Evolutionary conservation across 2,888 invertebrate genomes (phyloP).

Genomic region (Chydorus sphaericus): DNA sequence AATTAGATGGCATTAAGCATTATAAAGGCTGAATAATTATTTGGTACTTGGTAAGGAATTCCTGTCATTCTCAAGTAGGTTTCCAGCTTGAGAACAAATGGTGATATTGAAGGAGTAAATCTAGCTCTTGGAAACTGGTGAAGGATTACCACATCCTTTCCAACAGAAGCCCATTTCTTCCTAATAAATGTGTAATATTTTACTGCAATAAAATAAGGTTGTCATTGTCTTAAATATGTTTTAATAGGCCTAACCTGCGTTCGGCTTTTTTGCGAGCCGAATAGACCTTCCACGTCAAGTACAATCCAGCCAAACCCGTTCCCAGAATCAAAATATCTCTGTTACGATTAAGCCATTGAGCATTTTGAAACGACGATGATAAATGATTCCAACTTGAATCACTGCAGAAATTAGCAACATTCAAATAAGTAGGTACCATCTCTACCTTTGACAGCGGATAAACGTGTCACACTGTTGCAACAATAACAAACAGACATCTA

Average conservation of each 20-base stretch:
- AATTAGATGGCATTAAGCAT: too few species aligned
- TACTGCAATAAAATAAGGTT: too few species aligned
- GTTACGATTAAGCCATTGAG: not conserved
- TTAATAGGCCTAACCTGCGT: slow-evolving; percentile 5
- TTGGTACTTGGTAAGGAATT: slow-evolving; percentile 28
- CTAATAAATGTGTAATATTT: too few species aligned
- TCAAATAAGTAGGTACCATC: too few species aligned
- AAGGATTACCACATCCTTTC: slow-evolving; percentile 10
- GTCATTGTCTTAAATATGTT: too few species aligned
- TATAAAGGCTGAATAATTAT: too few species aligned
- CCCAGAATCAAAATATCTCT: not conserved
- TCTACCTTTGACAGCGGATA: too few species aligned
- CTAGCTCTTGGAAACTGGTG: slow-evolving; percentile 20
- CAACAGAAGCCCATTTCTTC: slow-evolving; percentile 6
- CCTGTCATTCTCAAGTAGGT: slow-evolving; percentile 29
- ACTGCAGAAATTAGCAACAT: too few species aligned
- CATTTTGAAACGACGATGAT: not conserved
- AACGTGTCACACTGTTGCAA: too few species aligned
- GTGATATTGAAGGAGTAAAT: slow-evolving; percentile 27
- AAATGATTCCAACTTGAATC: too few species aligned
- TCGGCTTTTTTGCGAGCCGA: not conserved
- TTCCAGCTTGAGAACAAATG: slow-evolving; percentile 30
- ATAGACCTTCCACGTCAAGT: not conserved
- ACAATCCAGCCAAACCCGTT: not conserved
- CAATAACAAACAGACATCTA: too few species aligned